A percentile compares a stretch with the other conserved stretches of the same genome.
These are phyloP conservation scores for Dione juno DNA, from an alignment of 2,888 invertebrate genomes.

Conservation along the genomic window DNA sequence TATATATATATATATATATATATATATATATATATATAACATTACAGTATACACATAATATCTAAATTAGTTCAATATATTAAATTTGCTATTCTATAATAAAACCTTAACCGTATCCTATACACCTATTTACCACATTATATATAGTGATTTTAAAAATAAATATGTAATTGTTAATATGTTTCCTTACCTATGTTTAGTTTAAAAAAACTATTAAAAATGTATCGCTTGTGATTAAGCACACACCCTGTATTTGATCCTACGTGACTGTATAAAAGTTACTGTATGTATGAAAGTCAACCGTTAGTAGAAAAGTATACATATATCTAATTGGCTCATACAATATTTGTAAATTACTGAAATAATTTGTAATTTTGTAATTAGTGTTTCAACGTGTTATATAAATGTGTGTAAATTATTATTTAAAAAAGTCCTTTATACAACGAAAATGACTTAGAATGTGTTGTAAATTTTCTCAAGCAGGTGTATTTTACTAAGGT, in stretches of 20 bases:
- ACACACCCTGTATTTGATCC: conserved; percentile 44
- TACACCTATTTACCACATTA: conserved; percentile 4
- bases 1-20: too few relatives aligned
- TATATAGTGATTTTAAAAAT: conserved; percentile 26
- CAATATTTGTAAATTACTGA: not conserved
- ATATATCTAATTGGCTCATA: not conserved
- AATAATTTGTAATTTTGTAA: not conserved
- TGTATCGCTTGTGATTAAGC: conserved; percentile 31
- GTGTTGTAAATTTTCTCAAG: not conserved
- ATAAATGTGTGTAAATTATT: not conserved
- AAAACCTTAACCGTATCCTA: conserved; percentile 15
- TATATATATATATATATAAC: too few relatives aligned
- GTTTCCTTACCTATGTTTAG: conserved; percentile 19
- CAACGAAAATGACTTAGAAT: not conserved
- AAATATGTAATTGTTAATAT: conserved; percentile 26
- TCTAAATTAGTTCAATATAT: conserved; percentile 17
- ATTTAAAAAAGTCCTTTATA: not conserved
- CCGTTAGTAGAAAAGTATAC: not conserved
- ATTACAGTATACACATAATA: not conserved
- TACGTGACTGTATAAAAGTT: conserved; percentile 17
- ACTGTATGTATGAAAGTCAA: too few relatives aligned
- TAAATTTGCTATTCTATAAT: conserved; percentile 19
- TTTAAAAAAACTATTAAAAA: conserved; percentile 30
- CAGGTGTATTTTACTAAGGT: too few relatives aligned
- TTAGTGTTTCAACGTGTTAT: not conserved